Base-by-base conservation (phyloP, 2,113 vertebrate species). In the Hoplias malabaricus region DNA sequence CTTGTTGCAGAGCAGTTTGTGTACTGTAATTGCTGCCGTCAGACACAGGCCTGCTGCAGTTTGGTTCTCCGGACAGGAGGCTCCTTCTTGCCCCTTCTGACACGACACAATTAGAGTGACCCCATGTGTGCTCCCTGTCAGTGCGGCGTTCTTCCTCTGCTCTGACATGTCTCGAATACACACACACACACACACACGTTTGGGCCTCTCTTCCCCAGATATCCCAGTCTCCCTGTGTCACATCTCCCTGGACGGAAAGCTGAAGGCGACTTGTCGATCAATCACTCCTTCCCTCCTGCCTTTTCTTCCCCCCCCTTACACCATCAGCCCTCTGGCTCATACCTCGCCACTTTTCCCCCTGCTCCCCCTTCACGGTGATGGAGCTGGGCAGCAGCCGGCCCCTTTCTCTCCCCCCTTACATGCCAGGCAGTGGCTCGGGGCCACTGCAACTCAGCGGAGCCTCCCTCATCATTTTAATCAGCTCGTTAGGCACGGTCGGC, bases 391-490 rank as follows among this genome's bases (percentile, higher is more conserved):
- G 33, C 33, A 67, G 59, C 57, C 53, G 43, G 72, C 27, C 59
- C 72, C 62, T 50, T n/a, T 62, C 31, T 50, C 29, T 16, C 80
- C 67, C 82, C 8, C 31, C 71, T 73, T 42, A 69, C 54, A 48
- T 46, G 40, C 12, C 67, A 34, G 75, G 79, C 70, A 84, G 86
- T 91, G 91, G 90, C 90, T 91, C 80, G 56, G 48, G 90, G 90
- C 90, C 90, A 91, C 85, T 59, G 81, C 87, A 80, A 89, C 84
- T 92, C 90, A 92, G 86, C 83, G 85, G 77, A 87, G 86, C 85
- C 87, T 86, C 90, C 86, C 84, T 92, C 87, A 90, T 92, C 86
- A 79, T 90, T 92, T 91, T 90, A 92, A 92, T 91, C 90, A 91
- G 88, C 90, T 91, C 90, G 89, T 92, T 91, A 90, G 89, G 89